Percentiles rank a stretch among this genome's conserved stretches.
These are phyloP conservation scores for Rhyacophila evoluta DNA, from an alignment of 2,888 invertebrate species.

Conservation along the genomic window DNA sequence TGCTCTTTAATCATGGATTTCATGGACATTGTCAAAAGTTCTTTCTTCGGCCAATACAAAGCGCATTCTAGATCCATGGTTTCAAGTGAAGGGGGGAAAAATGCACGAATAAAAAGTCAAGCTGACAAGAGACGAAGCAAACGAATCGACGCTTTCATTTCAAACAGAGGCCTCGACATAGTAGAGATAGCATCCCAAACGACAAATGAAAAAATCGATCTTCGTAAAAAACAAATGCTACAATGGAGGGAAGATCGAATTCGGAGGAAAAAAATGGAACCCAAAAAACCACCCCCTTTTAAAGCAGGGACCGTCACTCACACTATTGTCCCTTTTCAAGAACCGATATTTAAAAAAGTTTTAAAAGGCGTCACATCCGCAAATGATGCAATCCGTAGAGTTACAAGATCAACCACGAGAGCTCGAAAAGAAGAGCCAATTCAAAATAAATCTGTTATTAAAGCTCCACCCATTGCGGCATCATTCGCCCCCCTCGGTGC, in stretches of 20 bases:
- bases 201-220: conserved; percentile 32
- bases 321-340: conserved; percentile 39
- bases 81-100: conserved; percentile 40
- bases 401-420: conserved; percentile 38
- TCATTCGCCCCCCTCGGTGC: conserved; percentile 71
- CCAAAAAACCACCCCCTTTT: conserved; percentile 48
- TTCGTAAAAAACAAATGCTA: conserved; percentile 48
- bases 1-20: conserved; percentile 32
- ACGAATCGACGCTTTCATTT: conserved; percentile 39
- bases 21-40: conserved; percentile 36
- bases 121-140: conserved; percentile 41
- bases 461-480: conserved; percentile 37
- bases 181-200: conserved; percentile 26
- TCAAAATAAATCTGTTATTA: neutral
- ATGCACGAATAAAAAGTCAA: conserved; percentile 40
- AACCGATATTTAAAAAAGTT: conserved; percentile 45
- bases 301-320: conserved; percentile 48
- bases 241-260: conserved; percentile 44
- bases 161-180: conserved; percentile 42
- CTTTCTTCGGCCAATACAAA: conserved; percentile 42
- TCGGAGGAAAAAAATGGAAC: conserved; percentile 38
- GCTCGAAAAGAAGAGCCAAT: conserved; percentile 5
- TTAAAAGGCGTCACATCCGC: neutral
- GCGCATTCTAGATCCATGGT: conserved; percentile 39
- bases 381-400: conserved; percentile 11